Conservation (phyloP, 1,140 invertebrate species). For the Chrysoperla carnea region DNA sequence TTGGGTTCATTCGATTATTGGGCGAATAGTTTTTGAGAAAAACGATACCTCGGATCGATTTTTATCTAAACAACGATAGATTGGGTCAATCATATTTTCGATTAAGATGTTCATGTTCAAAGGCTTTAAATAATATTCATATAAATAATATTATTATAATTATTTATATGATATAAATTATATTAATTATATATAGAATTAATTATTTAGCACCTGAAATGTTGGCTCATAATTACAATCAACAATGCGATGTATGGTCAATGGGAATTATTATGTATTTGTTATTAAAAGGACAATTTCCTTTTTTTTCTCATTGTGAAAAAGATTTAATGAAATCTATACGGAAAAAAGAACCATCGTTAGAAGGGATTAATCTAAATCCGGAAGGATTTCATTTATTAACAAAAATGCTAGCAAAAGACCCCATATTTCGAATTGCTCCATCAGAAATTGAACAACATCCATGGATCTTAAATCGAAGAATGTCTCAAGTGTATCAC, state of each 20-base stretch:
- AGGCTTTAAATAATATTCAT: too few species aligned
- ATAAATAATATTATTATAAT: too few species aligned
- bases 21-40: too few species aligned
- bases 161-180: too few species aligned
- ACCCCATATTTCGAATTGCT: conserved; percentile 31
- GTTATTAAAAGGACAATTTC: conserved; percentile 21
- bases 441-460: conserved; percentile 30
- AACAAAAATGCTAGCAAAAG: conserved; percentile 25
- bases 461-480: conserved; percentile 24
- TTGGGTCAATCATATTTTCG: too few species aligned
- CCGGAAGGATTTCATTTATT: conserved; percentile 23
- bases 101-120: too few species aligned
- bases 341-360: conserved; percentile 11
- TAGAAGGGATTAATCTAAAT: conserved; percentile 1
- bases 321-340: conserved; percentile 16
- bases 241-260: conserved; percentile 39
- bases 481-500: conserved; percentile 1
- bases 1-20: too few species aligned
- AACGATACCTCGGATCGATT: too few species aligned
- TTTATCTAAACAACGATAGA: too few species aligned
- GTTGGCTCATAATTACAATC: conserved; percentile 32
- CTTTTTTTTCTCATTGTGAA: conserved; percentile 18
- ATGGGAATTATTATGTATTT: conserved; percentile 35
- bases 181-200: too few species aligned
- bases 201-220: conserved; percentile 32